phyloP scores from a whole-genome alignment of 2,888 invertebrate species.

The Frankliniella fusca region DNA sequence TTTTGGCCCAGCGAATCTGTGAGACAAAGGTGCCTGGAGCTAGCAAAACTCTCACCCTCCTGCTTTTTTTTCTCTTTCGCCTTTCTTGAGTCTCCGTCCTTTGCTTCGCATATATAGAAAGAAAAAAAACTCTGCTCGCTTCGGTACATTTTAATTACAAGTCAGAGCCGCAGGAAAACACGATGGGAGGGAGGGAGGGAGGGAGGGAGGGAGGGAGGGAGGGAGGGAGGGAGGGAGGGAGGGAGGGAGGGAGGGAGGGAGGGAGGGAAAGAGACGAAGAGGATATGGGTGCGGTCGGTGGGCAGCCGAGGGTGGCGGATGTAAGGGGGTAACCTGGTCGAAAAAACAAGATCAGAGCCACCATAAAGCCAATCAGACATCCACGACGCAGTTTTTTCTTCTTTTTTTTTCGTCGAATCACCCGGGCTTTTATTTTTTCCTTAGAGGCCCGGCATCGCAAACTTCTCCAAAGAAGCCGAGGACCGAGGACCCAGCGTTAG shows the following conservation, averaged over 20 bases:
- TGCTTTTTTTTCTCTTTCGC: not conserved
- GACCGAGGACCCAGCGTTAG: no score
- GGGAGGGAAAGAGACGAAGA: not conserved
- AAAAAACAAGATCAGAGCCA: conserved; percentile 8
- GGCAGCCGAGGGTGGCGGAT: not conserved
- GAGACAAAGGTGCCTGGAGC: no score
- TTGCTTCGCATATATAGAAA: no score
- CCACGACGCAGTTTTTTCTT: not conserved
- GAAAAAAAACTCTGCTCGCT: not conserved
- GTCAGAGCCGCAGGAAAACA: not conserved
- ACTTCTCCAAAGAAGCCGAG: not conserved
- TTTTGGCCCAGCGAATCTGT: no score
- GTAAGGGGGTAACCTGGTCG: not conserved
- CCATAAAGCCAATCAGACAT: conserved; percentile 11
- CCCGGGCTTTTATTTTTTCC: not conserved
- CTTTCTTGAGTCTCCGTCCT: not conserved
- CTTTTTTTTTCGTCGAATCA: not conserved
- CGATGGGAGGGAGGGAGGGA: not conserved
- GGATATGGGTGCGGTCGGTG: not conserved
- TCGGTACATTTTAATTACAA: conserved; percentile 17
- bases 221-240: no score
- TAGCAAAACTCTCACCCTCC: not conserved
- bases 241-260: not conserved
- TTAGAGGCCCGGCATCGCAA: not conserved
- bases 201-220: no score